Base-by-base conservation (phyloP, 2,888 invertebrate genomes). In the Aleiodes testaceus region DNA sequence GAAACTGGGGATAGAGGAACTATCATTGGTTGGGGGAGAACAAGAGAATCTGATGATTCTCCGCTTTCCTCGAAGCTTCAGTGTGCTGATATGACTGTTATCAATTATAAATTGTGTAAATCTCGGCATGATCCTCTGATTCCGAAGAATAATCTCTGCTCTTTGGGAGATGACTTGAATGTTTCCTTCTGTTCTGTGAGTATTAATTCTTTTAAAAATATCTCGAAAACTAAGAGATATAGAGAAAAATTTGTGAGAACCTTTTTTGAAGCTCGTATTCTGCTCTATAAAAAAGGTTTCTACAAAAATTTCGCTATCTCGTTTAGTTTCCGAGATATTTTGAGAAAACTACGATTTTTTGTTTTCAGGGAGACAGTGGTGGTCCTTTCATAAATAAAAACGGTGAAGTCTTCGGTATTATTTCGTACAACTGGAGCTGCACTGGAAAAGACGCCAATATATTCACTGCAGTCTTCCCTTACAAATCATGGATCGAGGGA, bases 311-410 rank as follows among this genome's bases (percentile, higher is more conserved):
- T 2, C 26, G n/a, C n/a, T 2, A 26, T 26, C 5, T 26, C 26
- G 3, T 3, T 26, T 26, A 26, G 26, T 26, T 26, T 26, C 3
- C 26, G 3, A 2, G 5, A 2, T 26, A 44, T 44, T 44, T 44
- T n/a, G 44, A 12, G 44, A 12, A 12, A 49, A 49, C n/a, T n/a
- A 49, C 16, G n/a, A 18, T 50, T 18, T 16, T 50, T 59, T 0
- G 42, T 52, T 5, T 42, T 42, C 16, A 52, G 66, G 50, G 59
- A 14, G 59, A 59, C 36, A 59, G 59, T n/a, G 59, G 59, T 59
- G 59, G 59, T 42, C 59, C 59, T 3, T 42, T 59, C 36, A 42
- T 36, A 14, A 59, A 36, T 42, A 9, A 14, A 7, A 42, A 59
- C 1, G 42, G 42, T 2, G 42, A 59, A 59, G 16, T 59, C 11